Evolutionary conservation across 2,113 vertebrate genomes (phyloP).

Genomic region (Todiramphus saurophagus): DNA sequence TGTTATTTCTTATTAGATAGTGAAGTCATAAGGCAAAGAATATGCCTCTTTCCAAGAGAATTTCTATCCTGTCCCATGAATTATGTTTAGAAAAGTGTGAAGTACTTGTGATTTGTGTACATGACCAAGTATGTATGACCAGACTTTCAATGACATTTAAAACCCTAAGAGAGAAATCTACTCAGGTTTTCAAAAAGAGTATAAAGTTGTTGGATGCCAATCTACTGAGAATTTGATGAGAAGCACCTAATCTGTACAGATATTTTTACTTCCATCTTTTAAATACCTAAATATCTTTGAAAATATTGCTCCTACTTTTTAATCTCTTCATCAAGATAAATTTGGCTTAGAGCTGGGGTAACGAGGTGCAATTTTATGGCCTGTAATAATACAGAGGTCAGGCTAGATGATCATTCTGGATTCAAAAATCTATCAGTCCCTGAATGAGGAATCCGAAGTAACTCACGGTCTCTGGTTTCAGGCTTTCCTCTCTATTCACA

Average conservation of each 20-base stretch:
- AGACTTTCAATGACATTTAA: neutral
- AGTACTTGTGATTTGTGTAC: neutral
- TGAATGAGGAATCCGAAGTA: neutral
- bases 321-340: neutral
- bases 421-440: conserved; percentile 4
- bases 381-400: conserved; percentile 25
- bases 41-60: neutral
- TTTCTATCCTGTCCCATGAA: neutral
- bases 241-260: neutral
- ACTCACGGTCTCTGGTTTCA: neutral
- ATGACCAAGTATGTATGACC: neutral
- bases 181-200: neutral
- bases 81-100: neutral
- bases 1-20: neutral
- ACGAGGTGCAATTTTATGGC: neutral
- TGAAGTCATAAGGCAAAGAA: neutral
- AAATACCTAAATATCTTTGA: neutral
- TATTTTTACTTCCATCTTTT: neutral
- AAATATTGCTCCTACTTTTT: neutral
- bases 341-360: neutral
- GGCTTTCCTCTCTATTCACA: neutral
- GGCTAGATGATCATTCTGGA: neutral
- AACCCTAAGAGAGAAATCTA: neutral
- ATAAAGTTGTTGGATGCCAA: neutral
- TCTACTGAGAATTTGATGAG: neutral